Conservation (phyloP, 2,888 invertebrate genomes). For the Microplitis manilae region DNA sequence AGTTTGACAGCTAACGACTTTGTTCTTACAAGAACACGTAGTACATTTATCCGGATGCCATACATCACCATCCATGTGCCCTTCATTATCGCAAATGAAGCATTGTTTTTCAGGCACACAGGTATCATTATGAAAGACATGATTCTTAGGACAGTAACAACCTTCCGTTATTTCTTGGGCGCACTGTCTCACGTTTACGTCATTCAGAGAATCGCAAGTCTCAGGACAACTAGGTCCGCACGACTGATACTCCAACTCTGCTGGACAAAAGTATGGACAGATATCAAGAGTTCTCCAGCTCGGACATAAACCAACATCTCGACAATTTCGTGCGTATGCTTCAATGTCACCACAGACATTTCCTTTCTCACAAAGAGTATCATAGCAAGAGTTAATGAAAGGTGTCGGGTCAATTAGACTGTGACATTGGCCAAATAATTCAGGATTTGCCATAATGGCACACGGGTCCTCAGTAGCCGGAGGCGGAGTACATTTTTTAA, state of each 20-base stretch:
- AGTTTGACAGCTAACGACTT: slow-evolving; percentile 77
- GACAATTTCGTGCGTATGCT: slow-evolving; percentile 83
- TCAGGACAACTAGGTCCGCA: slow-evolving; percentile 78
- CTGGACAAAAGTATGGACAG: slow-evolving; percentile 79
- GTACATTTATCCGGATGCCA: slow-evolving; percentile 84
- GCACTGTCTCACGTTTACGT: slow-evolving; percentile 71
- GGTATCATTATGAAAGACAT: slow-evolving; percentile 80
- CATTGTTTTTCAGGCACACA: slow-evolving; percentile 81
- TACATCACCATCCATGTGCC: slow-evolving; percentile 79
- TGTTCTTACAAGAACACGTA: slow-evolving; percentile 78
- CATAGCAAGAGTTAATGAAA: slow-evolving; percentile 80
- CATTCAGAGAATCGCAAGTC: slow-evolving; percentile 78
- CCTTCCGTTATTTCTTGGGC: slow-evolving; percentile 77
- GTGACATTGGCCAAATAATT: slow-evolving; percentile 80
- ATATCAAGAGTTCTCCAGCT: slow-evolving; percentile 78
- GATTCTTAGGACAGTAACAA: slow-evolving; percentile 86
- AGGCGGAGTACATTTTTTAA: slow-evolving; percentile 71
- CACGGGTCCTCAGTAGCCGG: slow-evolving; percentile 80
- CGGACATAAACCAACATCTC: slow-evolving; percentile 80
- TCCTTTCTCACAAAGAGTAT: slow-evolving; percentile 77
- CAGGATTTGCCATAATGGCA: slow-evolving; percentile 75
- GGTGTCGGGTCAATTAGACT: slow-evolving; percentile 80
- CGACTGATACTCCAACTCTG: slow-evolving; percentile 73
- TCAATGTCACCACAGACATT: slow-evolving; percentile 79
- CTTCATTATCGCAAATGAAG: slow-evolving; percentile 82